Conservation (phyloP, 2,797 vertebrate genomes). For the Chaenodraco wilsoni region DNA sequence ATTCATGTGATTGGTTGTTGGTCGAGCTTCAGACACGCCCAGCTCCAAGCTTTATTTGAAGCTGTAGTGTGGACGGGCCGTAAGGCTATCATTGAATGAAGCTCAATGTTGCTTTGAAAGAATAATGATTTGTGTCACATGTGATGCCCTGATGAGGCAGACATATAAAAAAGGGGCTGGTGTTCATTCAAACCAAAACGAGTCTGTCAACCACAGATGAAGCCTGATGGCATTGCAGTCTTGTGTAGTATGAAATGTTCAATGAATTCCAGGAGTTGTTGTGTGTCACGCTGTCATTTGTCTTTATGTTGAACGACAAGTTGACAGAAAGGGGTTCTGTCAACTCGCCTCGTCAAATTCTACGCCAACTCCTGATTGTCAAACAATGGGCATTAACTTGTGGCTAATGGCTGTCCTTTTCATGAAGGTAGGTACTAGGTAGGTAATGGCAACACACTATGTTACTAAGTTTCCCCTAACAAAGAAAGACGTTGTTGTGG, state of each 20-base stretch:
- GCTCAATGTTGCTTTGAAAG: not conserved
- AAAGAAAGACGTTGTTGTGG: not conserved
- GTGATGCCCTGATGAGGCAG: not conserved
- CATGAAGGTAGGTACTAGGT: not conserved
- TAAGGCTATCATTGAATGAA: not conserved
- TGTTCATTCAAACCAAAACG: not conserved
- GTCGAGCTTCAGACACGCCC: no score
- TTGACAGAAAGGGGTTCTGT: not conserved
- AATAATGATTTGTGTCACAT: not conserved
- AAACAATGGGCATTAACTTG: conserved; percentile 32
- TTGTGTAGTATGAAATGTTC: conserved; percentile 7
- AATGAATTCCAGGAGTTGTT: conserved; percentile 29
- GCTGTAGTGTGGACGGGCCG: no score
- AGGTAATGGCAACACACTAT: not conserved
- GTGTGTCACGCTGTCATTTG: conserved; percentile 14
- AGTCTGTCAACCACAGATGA: not conserved
- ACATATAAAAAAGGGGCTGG: not conserved
- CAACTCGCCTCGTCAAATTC: not conserved
- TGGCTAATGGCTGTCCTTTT: conserved; percentile 19
- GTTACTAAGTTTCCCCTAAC: not conserved
- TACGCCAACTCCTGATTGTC: not conserved
- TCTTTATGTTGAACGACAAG: conserved; percentile 2
- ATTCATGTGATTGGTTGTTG: no score
- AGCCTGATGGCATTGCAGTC: not conserved
- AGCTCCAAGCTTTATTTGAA: no score